A percentile compares a stretch with the other conserved stretches of the same genome.
Evolutionary conservation across 92 coral and sea anemone genomes (phyloP).

Genomic region (Porites cylindrica): DNA sequence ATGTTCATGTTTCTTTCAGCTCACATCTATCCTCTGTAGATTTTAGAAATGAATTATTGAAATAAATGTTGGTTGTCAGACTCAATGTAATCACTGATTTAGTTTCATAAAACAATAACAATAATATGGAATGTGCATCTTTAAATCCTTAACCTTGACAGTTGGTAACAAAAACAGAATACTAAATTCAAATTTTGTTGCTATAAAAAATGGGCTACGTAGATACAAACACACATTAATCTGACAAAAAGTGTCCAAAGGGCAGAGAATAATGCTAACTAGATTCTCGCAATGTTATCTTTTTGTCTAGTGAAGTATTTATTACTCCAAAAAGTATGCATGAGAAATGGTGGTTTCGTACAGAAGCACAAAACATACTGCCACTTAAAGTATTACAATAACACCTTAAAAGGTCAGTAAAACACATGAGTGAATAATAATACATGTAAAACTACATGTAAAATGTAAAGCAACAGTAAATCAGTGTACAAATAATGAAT

Average conservation of each 20-base stretch:
- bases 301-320: neutral
- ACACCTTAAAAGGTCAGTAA: neutral
- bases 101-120: neutral
- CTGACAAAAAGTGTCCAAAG: neutral
- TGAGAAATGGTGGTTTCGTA: neutral
- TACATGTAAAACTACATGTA: no score
- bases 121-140: neutral
- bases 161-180: neutral
- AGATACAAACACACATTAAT: no score
- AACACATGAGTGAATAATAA: no score
- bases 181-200: neutral
- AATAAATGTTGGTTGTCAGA: neutral
- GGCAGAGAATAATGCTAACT: no score
- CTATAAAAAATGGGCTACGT: no score
- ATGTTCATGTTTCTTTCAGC: no score
- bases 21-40: conserved; percentile 11
- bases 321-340: neutral
- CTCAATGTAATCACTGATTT: neutral
- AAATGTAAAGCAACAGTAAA: no score
- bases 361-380: neutral
- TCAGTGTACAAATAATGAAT: no score
- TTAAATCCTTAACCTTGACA: no score
- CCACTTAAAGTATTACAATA: no score
- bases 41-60: neutral
- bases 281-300: no score